A percentile compares a stretch with the other conserved stretches of the same genome.
Conservation (phyloP, 2,797 vertebrate species). For the Pseudochaenichthys georgianus region DNA sequence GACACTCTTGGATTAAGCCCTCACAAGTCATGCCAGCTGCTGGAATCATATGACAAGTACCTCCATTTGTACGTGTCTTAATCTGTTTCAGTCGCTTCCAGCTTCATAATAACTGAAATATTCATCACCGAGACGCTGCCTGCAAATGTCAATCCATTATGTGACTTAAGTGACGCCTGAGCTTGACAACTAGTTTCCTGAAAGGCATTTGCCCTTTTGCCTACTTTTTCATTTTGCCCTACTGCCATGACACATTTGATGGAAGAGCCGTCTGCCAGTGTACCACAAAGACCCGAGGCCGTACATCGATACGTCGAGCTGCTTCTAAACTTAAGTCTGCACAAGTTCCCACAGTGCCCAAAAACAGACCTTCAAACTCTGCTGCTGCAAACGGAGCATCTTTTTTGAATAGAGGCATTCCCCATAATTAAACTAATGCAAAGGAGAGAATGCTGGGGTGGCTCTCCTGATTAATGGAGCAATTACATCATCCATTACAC, state of each 20-base stretch:
- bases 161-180: conserved; percentile 48
- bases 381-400: conserved; percentile 71
- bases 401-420: conserved; percentile 75
- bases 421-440: conserved; percentile 78
- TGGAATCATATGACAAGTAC: conserved; percentile 72
- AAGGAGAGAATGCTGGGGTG: conserved; percentile 70
- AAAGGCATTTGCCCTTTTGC: conserved; percentile 65
- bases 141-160: conserved; percentile 63
- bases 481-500: conserved; percentile 83
- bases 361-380: conserved; percentile 43
- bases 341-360: conserved; percentile 34
- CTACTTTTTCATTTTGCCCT: conserved; percentile 48
- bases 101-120: conserved; percentile 47
- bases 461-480: conserved; percentile 79
- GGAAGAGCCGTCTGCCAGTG: conserved; percentile 44
- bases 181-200: conserved; percentile 57
- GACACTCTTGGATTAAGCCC: conserved; percentile 72
- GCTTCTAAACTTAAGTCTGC: conserved; percentile 34
- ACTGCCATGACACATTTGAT: conserved; percentile 54
- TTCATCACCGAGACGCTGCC: conserved; percentile 40
- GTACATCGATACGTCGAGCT: conserved; percentile 5
- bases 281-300: conserved; percentile 22
- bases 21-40: conserved; percentile 75
- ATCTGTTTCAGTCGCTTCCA: conserved; percentile 58
- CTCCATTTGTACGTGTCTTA: conserved; percentile 53